Base-by-base conservation (phyloP, 2,888 invertebrate genomes). In the Shargacucullia verbasci region DNA sequence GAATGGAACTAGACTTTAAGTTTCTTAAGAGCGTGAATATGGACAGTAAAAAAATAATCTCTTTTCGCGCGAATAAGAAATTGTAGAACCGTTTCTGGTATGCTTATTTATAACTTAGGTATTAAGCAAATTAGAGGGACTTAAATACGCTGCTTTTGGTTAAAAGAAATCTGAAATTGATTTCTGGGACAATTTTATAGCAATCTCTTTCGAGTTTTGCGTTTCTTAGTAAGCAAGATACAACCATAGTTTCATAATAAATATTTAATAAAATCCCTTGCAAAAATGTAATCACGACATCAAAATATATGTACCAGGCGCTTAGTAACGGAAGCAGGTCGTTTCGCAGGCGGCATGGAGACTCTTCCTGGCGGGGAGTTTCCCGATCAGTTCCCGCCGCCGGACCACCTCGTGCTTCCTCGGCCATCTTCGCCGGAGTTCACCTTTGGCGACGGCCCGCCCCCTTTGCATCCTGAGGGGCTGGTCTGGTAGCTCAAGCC, bases 401-500 rank as follows among this genome's bases (percentile, higher is more conserved):
- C 96, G 1, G 95, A 96, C 73, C 95, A 95, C 87, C 94, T 96
- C 81, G 94, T 95, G 82, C 96, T 96, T 65, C 96, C 96, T 62
- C 95, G 96, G 74, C 96, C 96, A 50, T 96, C 96, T 66, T 97
- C 97, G 78, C 97, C 97, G 44, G 96, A 96, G 91, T 96, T 96
- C 92, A 95, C 96, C 67, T 94, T 94, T 80, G 92, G 92, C 0
- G 94, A 94, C 83, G 94, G 91, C 46, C 94, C 94, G 25, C 94
- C 94, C 0, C 94, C 94, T 39, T 76, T 93, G 50, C 94, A 94
- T 66, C 93, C 92, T 48, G 94, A 94, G 85, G 94, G 94, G 40
- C 86, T 94, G 80, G 94, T 94, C 46, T 94, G 94, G 94, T 94
- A 94, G 94, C 94, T 94, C 88, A 94, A 94, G 92, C 94, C 94